A percentile compares a stretch with the other conserved stretches of the same genome.
Conservation (phyloP, 2,113 vertebrate genomes). For the Lonchura striata region DNA sequence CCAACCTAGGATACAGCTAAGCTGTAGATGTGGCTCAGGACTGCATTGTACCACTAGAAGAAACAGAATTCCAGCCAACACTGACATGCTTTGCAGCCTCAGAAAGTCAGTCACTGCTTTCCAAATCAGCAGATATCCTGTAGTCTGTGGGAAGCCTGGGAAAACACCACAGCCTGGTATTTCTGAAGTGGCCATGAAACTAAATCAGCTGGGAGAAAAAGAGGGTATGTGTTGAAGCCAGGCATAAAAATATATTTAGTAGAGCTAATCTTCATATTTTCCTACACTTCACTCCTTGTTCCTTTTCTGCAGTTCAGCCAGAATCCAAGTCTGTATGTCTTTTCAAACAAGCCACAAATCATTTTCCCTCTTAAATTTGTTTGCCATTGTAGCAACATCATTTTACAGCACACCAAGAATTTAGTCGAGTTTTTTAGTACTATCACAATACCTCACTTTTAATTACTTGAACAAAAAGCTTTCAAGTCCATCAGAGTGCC, state of each 20-base stretch:
- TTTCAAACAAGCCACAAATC: neutral
- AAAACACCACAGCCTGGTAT: neutral
- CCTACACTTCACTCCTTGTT: neutral
- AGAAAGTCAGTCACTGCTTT: neutral
- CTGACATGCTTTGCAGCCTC: neutral
- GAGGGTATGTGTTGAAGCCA: neutral
- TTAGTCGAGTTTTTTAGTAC: conserved; percentile 38
- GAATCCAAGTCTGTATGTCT: accelerated
- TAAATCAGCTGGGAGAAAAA: neutral
- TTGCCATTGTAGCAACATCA: neutral
- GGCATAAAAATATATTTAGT: neutral
- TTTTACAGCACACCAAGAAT: neutral
- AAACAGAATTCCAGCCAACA: neutral
- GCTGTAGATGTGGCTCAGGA: neutral
- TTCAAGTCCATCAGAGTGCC: conserved; percentile 84
- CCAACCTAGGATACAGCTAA: too few relatives aligned
- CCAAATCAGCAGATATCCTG: neutral
- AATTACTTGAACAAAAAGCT: conserved; percentile 87
- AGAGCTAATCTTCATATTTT: neutral
- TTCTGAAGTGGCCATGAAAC: accelerated
- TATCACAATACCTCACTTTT: conserved; percentile 79
- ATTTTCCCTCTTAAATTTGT: neutral
- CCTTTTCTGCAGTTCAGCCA: neutral
- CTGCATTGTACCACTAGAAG: neutral
- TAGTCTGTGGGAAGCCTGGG: neutral